A percentile compares a stretch with the other conserved stretches of the same genome.
Evolutionary conservation across 2,888 invertebrate species (phyloP).

Genomic region (Marasmarcha lunaedactyla): DNA sequence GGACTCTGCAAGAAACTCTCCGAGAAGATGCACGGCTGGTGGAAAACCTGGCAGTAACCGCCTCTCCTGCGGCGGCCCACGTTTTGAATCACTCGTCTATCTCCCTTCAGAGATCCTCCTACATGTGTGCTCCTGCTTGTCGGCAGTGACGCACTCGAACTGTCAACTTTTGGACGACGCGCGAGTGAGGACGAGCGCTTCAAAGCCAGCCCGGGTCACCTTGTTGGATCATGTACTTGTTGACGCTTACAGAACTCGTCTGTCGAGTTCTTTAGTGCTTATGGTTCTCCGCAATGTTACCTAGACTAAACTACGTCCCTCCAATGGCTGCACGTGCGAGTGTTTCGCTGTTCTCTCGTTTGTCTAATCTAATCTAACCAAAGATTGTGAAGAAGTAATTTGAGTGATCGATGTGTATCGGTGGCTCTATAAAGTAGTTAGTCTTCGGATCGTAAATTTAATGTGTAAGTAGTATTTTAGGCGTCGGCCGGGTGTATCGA

Average conservation of each 20-base stretch:
- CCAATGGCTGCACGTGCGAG: conserved; percentile 64
- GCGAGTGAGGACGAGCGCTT: conserved; percentile 11
- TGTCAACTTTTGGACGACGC: too few species aligned
- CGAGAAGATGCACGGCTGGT: conserved; percentile 91
- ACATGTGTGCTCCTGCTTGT: too few species aligned
- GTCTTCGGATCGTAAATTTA: conserved; percentile 58
- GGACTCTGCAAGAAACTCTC: conserved; percentile 91
- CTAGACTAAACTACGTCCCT: conserved; percentile 65
- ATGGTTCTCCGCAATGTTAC: conserved; percentile 64
- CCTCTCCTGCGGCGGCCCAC: conserved; percentile 14
- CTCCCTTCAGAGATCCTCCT: too few species aligned
- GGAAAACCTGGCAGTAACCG: conserved; percentile 81
- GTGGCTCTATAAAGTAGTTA: conserved; percentile 61
- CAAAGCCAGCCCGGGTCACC: conserved; percentile 10
- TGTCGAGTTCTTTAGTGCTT: conserved; percentile 48
- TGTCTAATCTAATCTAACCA: conserved; percentile 66
- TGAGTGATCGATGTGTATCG: conserved; percentile 43
- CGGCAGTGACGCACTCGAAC: too few species aligned
- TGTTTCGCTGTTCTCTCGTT: conserved; percentile 60
- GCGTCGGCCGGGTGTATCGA: conserved; percentile 46
- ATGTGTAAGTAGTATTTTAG: conserved; percentile 63
- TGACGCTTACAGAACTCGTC: too few species aligned
- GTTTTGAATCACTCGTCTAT: too few species aligned
- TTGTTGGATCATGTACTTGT: conserved; percentile 56
- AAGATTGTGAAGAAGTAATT: conserved; percentile 48